A percentile compares a stretch with the other conserved stretches of the same genome.
Evolutionary conservation across 2,888 invertebrate species (phyloP).

Genomic region (Nemapogon koenigi): DNA sequence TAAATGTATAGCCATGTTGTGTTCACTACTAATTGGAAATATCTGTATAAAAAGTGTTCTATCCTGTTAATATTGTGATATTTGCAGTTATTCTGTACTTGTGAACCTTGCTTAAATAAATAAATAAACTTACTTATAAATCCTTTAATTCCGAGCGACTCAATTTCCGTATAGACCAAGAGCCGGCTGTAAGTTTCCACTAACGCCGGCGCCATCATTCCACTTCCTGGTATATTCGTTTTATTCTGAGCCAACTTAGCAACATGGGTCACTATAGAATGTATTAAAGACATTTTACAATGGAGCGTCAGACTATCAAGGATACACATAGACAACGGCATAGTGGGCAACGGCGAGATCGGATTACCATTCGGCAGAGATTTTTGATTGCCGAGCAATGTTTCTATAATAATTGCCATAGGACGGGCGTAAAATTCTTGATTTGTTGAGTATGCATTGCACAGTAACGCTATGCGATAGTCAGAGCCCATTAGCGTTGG

Average conservation of each 20-base stretch:
- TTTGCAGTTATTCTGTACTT: too few relatives aligned
- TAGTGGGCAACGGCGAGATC: slow-evolving; percentile 72
- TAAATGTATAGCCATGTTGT: too few relatives aligned
- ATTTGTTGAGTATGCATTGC: slow-evolving; percentile 95
- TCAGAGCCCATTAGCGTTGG: slow-evolving; percentile 82
- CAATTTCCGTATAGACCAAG: slow-evolving; percentile 95
- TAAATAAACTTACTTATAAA: slow-evolving; percentile 77
- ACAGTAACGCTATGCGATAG: slow-evolving; percentile 88
- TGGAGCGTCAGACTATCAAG: slow-evolving; percentile 94
- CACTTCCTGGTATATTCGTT: slow-evolving; percentile 71
- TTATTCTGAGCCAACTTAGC: slow-evolving; percentile 90
- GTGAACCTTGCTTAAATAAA: background rate
- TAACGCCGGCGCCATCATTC: slow-evolving; percentile 82
- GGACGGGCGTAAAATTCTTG: slow-evolving; percentile 90
- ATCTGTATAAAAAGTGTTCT: too few relatives aligned
- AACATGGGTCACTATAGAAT: slow-evolving; percentile 84
- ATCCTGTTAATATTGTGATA: too few relatives aligned
- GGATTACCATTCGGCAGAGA: slow-evolving; percentile 55
- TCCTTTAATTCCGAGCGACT: slow-evolving; percentile 94
- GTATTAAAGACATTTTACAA: slow-evolving; percentile 91
- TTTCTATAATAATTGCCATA: slow-evolving; percentile 91
- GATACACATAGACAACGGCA: slow-evolving; percentile 90
- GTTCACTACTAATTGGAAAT: background rate
- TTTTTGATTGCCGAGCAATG: slow-evolving; percentile 77
- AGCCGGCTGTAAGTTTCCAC: slow-evolving; percentile 95